Percentiles rank a stretch among this genome's conserved stretches.
Evolutionary conservation across 1,140 invertebrate species (phyloP).

Genomic region (Drosophila simulans): DNA sequence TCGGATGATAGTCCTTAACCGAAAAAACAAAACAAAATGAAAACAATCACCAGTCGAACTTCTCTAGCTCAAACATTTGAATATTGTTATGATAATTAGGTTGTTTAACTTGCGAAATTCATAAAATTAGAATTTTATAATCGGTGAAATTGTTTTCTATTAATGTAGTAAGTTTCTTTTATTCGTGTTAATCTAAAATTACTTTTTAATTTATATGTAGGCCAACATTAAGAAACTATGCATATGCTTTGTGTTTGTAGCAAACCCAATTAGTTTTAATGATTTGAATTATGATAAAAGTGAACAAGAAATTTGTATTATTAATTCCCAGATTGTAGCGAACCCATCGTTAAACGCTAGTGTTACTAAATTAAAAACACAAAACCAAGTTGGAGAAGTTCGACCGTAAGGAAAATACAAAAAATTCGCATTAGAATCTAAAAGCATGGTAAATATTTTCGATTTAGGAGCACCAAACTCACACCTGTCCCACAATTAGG

Average conservation of each 20-base stretch:
- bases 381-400: constrained; percentile 27
- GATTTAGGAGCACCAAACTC: constrained; percentile 60
- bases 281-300: not conserved
- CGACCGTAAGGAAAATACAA: constrained; percentile 22
- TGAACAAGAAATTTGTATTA: too few species aligned
- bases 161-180: not conserved
- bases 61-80: constrained; percentile 15
- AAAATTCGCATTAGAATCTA: constrained; percentile 29
- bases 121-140: constrained; percentile 6
- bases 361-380: not conserved
- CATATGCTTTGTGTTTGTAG: not conserved
- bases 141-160: constrained; percentile 11
- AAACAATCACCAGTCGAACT: constrained; percentile 11
- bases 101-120: constrained; percentile 3
- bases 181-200: not conserved
- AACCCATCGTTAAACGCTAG: constrained; percentile 15
- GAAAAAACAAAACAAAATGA: not conserved
- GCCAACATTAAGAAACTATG: not conserved
- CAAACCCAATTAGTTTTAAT: not conserved
- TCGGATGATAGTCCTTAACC: constrained; percentile 3
- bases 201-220: not conserved
- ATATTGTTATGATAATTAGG: not conserved
- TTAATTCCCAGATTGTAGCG: constrained; percentile 1
- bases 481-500: constrained; percentile 33
- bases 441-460: constrained; percentile 47